Percentiles rank a stretch among this genome's conserved stretches.
phyloP scores from a whole-genome alignment of 2,113 vertebrate genomes.

The Leptosomus discolor region DNA sequence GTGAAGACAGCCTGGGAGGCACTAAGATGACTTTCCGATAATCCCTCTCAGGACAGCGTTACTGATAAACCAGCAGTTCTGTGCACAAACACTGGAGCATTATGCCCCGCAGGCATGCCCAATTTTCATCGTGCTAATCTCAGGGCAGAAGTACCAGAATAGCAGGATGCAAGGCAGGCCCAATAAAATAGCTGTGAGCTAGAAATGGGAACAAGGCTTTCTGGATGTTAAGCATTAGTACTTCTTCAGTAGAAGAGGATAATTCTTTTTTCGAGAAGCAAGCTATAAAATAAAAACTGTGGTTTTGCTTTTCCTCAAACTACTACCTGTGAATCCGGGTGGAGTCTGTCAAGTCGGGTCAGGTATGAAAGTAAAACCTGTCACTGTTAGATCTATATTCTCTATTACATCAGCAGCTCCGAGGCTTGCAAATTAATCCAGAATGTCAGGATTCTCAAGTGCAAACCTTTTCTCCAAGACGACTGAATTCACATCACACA shows the following conservation, averaged over 20 bases:
- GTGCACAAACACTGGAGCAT: neutral
- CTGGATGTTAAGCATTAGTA: neutral
- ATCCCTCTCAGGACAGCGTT: neutral
- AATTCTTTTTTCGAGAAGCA: neutral
- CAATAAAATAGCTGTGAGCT: neutral
- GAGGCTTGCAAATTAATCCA: neutral
- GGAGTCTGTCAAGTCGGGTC: conserved; percentile 26
- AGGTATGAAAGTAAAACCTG: neutral
- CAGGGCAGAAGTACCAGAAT: neutral
- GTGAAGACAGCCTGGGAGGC: neutral
- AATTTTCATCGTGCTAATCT: neutral
- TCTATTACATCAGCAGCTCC: neutral
- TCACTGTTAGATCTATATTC: neutral
- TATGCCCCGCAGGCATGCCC: neutral
- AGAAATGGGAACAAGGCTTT: neutral
- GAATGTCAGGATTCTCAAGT: neutral
- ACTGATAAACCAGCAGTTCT: neutral
- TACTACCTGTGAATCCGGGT: neutral
- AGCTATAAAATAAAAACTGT: neutral
- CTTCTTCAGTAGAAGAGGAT: neutral
- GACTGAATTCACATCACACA: neutral
- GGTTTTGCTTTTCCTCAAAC: neutral
- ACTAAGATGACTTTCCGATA: neutral
- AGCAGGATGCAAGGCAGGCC: neutral
- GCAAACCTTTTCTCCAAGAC: neutral